A percentile compares a stretch with the other conserved stretches of the same genome.
These are phyloP conservation scores for Molossus alvarezi DNA, from an alignment of 2,797 vertebrate genomes.

Conservation along the genomic window DNA sequence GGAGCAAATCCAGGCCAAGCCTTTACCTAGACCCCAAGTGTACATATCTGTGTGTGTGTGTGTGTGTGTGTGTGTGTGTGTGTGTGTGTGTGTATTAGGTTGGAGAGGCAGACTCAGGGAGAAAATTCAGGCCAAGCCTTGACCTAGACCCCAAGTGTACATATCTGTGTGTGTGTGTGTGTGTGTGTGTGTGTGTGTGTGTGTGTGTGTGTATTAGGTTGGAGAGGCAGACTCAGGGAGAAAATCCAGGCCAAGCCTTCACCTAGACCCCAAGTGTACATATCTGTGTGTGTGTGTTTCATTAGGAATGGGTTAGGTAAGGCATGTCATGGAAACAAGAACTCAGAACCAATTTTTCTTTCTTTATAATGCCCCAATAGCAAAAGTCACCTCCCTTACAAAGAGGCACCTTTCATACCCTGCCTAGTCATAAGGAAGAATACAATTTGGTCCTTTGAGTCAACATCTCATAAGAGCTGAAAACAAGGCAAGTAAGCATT, in stretches of 20 bases:
- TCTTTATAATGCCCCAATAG: neutral
- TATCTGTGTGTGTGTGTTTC: neutral
- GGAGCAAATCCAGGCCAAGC: neutral
- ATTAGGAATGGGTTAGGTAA: neutral
- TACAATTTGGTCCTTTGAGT: neutral
- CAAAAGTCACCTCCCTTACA: slow-evolving; percentile 9
- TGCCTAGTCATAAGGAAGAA: neutral
- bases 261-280: neutral
- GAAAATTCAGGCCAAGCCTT: neutral
- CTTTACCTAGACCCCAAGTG: neutral
- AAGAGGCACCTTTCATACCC: neutral
- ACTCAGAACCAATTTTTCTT: neutral
- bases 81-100: neutral
- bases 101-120: neutral
- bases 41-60: neutral
- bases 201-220: neutral
- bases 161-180: neutral
- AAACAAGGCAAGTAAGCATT: slow-evolving; percentile 52
- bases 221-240: neutral
- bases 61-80: neutral
- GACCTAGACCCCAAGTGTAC: neutral
- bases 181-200: neutral
- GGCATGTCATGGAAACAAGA: neutral
- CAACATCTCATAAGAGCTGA: slow-evolving; percentile 13
- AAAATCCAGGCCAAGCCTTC: neutral